These are phyloP conservation scores for Coreoperca whiteheadi DNA, from an alignment of 2,113 vertebrate species.

Conservation along the genomic window DNA sequence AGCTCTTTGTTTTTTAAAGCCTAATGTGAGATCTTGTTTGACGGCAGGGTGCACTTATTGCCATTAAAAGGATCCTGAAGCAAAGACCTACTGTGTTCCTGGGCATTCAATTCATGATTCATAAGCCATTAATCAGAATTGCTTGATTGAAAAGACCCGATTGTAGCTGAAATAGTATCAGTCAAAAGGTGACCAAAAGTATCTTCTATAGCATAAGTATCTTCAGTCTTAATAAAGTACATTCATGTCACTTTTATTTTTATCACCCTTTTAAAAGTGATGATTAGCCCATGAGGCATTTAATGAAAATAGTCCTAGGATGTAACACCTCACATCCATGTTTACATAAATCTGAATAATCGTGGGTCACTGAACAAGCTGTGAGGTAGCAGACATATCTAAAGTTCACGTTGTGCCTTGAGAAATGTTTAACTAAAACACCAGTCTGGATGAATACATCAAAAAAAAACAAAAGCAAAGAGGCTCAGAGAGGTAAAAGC, in stretches of 20 bases:
- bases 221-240: background rate
- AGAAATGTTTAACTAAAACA: slow-evolving; percentile 46
- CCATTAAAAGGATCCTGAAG: slow-evolving; percentile 4
- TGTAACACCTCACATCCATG: slow-evolving; percentile 20
- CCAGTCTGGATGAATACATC: slow-evolving; percentile 43
- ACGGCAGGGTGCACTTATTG: background rate
- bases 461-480: slow-evolving; percentile 13
- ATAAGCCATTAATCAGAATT: background rate
- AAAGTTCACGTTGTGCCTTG: slow-evolving; percentile 57
- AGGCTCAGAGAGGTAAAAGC: background rate
- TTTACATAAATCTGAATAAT: slow-evolving; percentile 68
- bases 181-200: background rate
- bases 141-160: background rate
- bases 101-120: background rate
- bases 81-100: background rate
- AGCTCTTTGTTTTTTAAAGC: slow-evolving; percentile 4
- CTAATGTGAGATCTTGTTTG: background rate
- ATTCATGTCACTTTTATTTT: background rate
- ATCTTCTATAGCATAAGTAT: background rate
- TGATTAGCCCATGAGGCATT: slow-evolving; percentile 15
- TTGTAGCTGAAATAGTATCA: background rate
- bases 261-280: background rate
- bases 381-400: slow-evolving; percentile 18
- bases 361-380: slow-evolving; percentile 46
- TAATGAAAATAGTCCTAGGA: slow-evolving; percentile 28